Evolutionary conservation across 2,113 vertebrate species (phyloP).

Genomic region (Pseudonaja textilis): DNA sequence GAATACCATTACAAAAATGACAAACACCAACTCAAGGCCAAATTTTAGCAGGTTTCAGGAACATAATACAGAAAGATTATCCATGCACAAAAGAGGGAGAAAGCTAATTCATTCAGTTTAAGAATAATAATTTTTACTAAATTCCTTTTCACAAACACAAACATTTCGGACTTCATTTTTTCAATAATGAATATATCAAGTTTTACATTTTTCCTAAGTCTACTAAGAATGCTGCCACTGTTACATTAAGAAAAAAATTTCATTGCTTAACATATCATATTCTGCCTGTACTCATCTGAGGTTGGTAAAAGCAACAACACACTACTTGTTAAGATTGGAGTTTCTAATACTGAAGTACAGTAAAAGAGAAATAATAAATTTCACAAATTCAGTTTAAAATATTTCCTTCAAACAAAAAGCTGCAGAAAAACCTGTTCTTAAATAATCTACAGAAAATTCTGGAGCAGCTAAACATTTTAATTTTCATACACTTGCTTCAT

Average conservation of each 20-base stretch:
- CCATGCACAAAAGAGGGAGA: conserved; percentile 91
- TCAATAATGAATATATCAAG: conserved; percentile 73
- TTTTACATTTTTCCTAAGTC: conserved; percentile 76
- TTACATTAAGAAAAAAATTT: conserved; percentile 67
- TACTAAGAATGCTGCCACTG: conserved; percentile 77
- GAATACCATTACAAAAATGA: conserved; percentile 67
- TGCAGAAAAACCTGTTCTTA: conserved; percentile 79
- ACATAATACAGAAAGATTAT: conserved; percentile 83
- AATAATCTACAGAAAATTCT: conserved; percentile 75
- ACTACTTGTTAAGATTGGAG: conserved; percentile 64
- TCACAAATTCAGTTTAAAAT: conserved; percentile 74
- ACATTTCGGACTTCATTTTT: conserved; percentile 74
- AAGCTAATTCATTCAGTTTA: conserved; percentile 82
- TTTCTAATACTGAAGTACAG: conserved; percentile 69
- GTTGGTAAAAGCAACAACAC: conserved; percentile 59
- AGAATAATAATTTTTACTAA: conserved; percentile 74
- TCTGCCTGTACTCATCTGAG: conserved; percentile 62
- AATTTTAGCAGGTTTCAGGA: conserved; percentile 67
- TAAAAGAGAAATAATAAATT: conserved; percentile 66
- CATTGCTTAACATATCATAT: conserved; percentile 55
- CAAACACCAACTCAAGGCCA: conserved; percentile 66
- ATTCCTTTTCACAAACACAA: conserved; percentile 77
- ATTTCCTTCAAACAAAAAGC: conserved; percentile 74
- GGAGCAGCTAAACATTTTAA: conserved; percentile 72
- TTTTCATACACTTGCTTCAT: conserved; percentile 74